Conservation (phyloP, 1,140 invertebrate genomes). For the Wasmannia auropunctata region DNA sequence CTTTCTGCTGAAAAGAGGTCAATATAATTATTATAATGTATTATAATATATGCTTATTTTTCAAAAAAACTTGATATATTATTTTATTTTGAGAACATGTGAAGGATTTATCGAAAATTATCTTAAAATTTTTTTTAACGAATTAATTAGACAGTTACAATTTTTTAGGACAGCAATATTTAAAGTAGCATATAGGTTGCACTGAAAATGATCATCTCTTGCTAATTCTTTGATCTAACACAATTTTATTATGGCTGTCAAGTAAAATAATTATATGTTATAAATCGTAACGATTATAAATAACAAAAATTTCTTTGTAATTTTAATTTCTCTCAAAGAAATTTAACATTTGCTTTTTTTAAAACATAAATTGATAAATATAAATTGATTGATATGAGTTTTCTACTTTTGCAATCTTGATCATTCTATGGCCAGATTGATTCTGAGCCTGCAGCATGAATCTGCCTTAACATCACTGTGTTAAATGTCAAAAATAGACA, state of each 20-base stretch:
- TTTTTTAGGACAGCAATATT: background rate
- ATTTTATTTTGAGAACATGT: background rate
- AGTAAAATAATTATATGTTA: background rate
- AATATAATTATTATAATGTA: background rate
- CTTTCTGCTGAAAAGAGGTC: background rate
- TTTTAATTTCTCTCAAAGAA: background rate
- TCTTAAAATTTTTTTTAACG: conserved; percentile 1
- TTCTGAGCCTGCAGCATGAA: background rate
- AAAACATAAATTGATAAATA: too few species aligned
- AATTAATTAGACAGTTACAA: conserved; percentile 1
- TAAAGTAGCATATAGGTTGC: background rate
- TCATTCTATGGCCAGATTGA: background rate
- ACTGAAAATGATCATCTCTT: background rate
- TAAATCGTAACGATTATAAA: background rate
- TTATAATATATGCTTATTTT: background rate
- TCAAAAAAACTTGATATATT: background rate
- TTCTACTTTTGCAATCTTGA: background rate
- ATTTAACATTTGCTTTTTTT: background rate
- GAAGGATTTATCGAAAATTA: background rate
- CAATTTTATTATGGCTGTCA: background rate
- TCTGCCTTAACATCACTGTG: background rate
- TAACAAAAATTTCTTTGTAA: background rate
- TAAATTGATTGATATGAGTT: background rate
- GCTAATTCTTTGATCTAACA: background rate
- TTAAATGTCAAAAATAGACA: conserved; percentile 12